Conservation (phyloP, 2,797 vertebrate species). For the Gephyroberyx darwinii region DNA sequence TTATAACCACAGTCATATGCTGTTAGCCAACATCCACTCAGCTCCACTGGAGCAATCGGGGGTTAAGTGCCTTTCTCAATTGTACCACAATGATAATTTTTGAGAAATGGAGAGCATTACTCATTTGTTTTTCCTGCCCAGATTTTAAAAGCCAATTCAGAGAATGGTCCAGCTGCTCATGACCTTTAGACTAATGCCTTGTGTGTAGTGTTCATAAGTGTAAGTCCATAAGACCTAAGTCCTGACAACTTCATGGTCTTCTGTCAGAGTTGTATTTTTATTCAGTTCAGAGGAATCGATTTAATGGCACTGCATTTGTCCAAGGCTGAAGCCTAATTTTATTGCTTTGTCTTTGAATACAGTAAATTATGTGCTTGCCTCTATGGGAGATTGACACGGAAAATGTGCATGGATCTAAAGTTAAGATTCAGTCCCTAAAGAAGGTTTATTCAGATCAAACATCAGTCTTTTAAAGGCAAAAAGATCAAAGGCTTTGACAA, state of each 20-base stretch:
- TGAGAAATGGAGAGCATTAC: background rate
- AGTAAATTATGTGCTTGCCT: too few relatives aligned
- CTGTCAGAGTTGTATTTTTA: background rate
- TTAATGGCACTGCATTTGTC: background rate
- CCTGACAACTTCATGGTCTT: background rate
- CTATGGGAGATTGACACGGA: too few relatives aligned
- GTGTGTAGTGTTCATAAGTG: background rate
- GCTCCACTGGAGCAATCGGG: background rate
- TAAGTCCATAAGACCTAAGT: background rate
- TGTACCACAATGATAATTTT: background rate
- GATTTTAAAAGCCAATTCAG: background rate
- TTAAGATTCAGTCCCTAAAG: background rate
- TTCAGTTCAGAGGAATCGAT: background rate
- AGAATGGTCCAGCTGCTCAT: background rate
- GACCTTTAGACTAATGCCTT: background rate
- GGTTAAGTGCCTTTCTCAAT: background rate
- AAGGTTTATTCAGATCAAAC: background rate
- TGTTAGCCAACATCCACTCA: background rate
- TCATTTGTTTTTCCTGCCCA: background rate
- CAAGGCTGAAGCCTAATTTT: background rate
- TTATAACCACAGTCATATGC: background rate
- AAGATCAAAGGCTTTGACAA: background rate
- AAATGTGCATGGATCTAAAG: background rate
- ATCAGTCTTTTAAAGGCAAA: slow-evolving; percentile 14
- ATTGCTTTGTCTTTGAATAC: background rate